These are phyloP conservation scores for Anableps anableps DNA, from an alignment of 2,797 vertebrate genomes.

Conservation along the genomic window DNA sequence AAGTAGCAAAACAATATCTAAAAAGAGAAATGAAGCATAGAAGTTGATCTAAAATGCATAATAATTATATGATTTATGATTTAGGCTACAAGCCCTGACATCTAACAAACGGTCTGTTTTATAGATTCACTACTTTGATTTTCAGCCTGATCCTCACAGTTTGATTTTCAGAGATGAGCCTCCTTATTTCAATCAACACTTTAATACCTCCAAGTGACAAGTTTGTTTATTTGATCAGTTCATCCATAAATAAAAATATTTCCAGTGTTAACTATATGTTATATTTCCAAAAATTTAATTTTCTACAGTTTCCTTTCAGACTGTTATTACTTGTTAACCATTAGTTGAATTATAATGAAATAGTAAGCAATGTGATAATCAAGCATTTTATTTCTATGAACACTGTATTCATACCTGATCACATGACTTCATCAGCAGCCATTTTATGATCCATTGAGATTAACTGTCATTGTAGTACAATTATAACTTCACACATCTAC, in stretches of 20 bases:
- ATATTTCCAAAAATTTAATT: neutral
- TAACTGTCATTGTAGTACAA: neutral
- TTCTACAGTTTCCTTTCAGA: neutral
- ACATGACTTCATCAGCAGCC: neutral
- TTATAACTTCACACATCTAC: no score
- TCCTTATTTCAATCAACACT: no score
- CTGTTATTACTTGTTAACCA: neutral
- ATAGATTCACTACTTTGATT: neutral
- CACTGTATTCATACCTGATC: neutral
- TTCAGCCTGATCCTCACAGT: neutral
- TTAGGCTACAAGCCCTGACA: no score
- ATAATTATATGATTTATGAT: neutral
- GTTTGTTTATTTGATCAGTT: neutral
- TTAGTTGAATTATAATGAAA: neutral
- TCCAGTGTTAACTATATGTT: neutral
- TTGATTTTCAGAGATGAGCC: neutral
- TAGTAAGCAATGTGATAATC: neutral
- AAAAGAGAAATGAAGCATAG: neutral
- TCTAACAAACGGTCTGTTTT: neutral
- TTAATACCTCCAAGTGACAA: no score
- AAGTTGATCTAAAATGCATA: neutral
- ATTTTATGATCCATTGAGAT: neutral
- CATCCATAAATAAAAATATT: neutral
- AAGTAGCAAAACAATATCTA: neutral
- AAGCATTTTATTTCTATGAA: neutral